Conservation (phyloP, 2,888 invertebrate species). For the Diaperis boleti region DNA sequence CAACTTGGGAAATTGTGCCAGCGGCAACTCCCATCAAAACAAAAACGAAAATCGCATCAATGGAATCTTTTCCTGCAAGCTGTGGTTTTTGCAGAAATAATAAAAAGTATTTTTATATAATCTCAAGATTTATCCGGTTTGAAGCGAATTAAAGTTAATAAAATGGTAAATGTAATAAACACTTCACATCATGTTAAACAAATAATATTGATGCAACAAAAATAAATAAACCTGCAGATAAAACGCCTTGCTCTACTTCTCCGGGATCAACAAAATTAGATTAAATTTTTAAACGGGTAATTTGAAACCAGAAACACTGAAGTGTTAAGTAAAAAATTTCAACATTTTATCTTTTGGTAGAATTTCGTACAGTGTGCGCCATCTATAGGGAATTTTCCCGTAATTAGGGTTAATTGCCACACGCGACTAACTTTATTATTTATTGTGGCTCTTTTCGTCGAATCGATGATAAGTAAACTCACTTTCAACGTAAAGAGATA, state of each 20-base stretch:
- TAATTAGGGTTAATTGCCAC: slow-evolving; percentile 1
- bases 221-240: slow-evolving; percentile 2
- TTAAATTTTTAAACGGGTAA: too few species aligned
- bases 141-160: slow-evolving; percentile 11
- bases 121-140: slow-evolving; percentile 15
- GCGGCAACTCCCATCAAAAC: too few species aligned
- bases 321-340: neutral
- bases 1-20: too few species aligned
- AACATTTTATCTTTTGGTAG: neutral
- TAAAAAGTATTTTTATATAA: slow-evolving; percentile 13
- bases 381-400: neutral
- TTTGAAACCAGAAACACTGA: too few species aligned
- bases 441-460: slow-evolving; percentile 3
- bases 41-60: too few species aligned
- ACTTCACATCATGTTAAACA: neutral
- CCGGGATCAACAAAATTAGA: too few species aligned
- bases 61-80: too few species aligned
- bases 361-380: slow-evolving; percentile 11
- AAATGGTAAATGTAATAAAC: slow-evolving; percentile 6
- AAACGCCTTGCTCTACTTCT: neutral
- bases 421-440: slow-evolving; percentile 15
- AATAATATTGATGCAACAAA: neutral
- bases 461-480: slow-evolving; percentile 6
- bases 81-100: too few species aligned
- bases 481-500: neutral